phyloP scores from a whole-genome alignment of 2,888 invertebrate species.

The Andricus quercusramuli region DNA sequence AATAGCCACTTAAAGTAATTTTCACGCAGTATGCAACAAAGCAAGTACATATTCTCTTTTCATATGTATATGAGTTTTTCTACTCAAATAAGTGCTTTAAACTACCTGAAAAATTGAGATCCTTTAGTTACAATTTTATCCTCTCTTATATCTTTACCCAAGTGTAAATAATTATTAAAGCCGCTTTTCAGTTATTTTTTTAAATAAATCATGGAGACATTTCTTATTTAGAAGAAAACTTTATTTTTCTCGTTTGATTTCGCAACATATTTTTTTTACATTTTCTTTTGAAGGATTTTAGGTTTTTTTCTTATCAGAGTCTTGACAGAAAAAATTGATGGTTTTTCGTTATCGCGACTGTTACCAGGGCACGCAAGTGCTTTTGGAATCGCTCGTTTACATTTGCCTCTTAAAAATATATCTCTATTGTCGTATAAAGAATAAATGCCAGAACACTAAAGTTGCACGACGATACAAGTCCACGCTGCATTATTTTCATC shows the following conservation, averaged over 20 bases:
- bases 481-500: conserved; percentile 37
- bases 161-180: neutral
- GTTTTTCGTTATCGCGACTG: conserved; percentile 2
- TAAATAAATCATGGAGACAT: neutral
- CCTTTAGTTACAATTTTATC: neutral
- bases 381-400: neutral
- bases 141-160: neutral
- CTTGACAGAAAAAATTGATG: neutral
- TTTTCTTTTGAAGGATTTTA: neutral
- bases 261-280: neutral
- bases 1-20: no score
- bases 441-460: conserved; percentile 20
- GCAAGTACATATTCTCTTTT: neutral
- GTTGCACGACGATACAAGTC: conserved; percentile 26
- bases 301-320: neutral
- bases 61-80: neutral
- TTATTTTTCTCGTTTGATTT: neutral
- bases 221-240: neutral
- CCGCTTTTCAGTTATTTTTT: neutral
- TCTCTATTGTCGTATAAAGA: conserved; percentile 11
- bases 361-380: conserved; percentile 11
- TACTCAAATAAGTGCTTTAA: neutral
- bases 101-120: neutral
- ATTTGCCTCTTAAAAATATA: conserved; percentile 26
- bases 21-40: no score